phyloP scores from a whole-genome alignment of 2,113 vertebrate species.

The Elgaria multicarinata region DNA sequence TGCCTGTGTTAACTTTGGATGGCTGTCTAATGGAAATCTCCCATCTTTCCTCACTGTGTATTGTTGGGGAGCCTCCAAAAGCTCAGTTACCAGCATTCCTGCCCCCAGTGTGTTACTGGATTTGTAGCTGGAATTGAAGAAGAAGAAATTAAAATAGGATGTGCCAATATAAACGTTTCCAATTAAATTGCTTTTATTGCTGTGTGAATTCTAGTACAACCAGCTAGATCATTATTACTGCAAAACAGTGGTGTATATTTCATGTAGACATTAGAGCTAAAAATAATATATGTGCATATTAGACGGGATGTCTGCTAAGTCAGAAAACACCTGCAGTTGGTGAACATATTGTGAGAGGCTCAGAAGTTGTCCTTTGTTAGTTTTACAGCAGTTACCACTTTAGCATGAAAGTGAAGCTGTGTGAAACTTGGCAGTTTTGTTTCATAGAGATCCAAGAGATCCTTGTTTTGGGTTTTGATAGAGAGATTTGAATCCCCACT shows the following conservation, averaged over 20 bases:
- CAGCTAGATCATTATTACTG: not conserved
- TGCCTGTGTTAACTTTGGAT: not conserved
- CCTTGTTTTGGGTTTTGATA: constrained; percentile 19
- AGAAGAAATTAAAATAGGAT: not conserved
- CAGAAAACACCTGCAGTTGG: not conserved
- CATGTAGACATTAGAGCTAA: not conserved
- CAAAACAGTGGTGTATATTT: not conserved
- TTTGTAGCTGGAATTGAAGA: not conserved
- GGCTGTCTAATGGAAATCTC: not conserved
- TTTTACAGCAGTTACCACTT: constrained; percentile 26
- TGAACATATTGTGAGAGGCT: constrained; percentile 14
- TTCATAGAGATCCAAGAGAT: constrained; percentile 27
- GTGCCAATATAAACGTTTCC: not conserved
- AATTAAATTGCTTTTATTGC: constrained; percentile 28
- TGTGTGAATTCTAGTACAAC: not conserved
- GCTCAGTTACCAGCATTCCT: not conserved
- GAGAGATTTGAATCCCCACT: not conserved
- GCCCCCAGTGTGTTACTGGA: not conserved
- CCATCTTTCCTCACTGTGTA: not conserved
- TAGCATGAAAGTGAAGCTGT: constrained; percentile 41
- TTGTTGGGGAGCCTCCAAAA: not conserved
- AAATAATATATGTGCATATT: not conserved
- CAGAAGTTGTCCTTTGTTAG: constrained; percentile 9
- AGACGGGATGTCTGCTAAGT: not conserved
- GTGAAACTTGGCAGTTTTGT: constrained; percentile 48